Conservation (phyloP, 2,888 invertebrate species). For the Magallana nippona region DNA sequence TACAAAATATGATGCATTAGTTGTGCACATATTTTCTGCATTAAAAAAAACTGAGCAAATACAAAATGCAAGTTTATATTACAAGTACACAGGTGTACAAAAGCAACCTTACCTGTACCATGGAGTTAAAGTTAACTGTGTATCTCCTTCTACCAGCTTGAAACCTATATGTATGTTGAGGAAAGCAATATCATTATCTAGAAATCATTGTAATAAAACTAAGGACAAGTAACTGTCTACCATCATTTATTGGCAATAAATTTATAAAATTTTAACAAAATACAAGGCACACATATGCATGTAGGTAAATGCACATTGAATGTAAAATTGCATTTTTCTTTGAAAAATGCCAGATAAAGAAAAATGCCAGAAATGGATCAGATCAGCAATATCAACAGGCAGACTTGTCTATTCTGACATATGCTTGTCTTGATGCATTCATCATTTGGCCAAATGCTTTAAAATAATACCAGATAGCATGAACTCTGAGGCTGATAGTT, state of each 20-base stretch:
- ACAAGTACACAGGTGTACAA: neutral
- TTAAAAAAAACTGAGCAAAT: neutral
- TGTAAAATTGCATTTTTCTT: too few species aligned
- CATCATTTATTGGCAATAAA: too few species aligned
- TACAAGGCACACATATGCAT: too few species aligned
- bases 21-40: neutral
- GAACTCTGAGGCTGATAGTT: neutral
- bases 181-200: too few species aligned
- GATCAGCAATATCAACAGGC: conserved; percentile 34
- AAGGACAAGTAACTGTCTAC: too few species aligned
- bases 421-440: conserved; percentile 37
- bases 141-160: conserved; percentile 88
- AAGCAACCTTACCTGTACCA: conserved; percentile 85
- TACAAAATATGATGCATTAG: conserved; percentile 36
- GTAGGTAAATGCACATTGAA: too few species aligned
- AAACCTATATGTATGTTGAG: conserved; percentile 81
- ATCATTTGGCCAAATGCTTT: neutral
- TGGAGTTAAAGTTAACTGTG: conserved; percentile 88
- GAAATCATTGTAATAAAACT: too few species aligned
- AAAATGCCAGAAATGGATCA: neutral
- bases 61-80: neutral
- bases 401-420: conserved; percentile 34
- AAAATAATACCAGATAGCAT: too few species aligned
- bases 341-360: too few species aligned
- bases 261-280: too few species aligned